Conservation (phyloP, 2,888 invertebrate species). For the Acanthoscelides obtectus region DNA sequence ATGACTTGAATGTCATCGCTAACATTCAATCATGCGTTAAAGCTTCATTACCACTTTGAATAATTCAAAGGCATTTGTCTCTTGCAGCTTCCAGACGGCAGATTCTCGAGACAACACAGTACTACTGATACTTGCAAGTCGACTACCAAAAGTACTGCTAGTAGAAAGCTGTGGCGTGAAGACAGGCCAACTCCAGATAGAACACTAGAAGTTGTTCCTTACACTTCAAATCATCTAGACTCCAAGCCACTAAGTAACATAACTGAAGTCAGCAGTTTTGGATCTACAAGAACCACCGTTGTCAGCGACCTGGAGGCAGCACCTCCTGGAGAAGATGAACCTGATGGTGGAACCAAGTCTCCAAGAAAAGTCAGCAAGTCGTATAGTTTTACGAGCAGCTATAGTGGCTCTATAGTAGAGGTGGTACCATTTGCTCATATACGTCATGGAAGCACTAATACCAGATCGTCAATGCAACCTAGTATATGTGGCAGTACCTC, state of each 20-base stretch:
- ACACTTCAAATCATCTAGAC: neutral
- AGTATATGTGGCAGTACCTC: neutral
- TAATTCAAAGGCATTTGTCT: neutral
- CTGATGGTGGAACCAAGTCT: neutral
- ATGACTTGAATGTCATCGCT: too few relatives aligned
- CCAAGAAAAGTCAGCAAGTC: neutral
- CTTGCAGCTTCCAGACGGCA: neutral
- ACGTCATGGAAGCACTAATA: neutral
- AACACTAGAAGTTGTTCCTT: neutral
- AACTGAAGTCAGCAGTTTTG: neutral
- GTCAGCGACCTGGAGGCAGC: neutral
- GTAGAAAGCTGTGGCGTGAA: slow-evolving; percentile 12
- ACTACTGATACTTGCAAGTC: neutral
- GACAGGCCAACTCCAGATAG: slow-evolving; percentile 4
- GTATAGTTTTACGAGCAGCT: neutral
- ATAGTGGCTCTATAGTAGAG: neutral
- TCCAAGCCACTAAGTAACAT: neutral
- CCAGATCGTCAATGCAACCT: neutral
- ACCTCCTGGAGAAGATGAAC: neutral
- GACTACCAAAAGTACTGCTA: slow-evolving; percentile 12
- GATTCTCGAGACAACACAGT: neutral
- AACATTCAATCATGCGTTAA: too few relatives aligned
- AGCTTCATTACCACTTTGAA: too few relatives aligned
- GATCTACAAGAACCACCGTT: neutral
- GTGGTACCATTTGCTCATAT: neutral